Evolutionary conservation across 2,797 vertebrate species (phyloP).

Genomic region (Lutjanus campechanus): DNA sequence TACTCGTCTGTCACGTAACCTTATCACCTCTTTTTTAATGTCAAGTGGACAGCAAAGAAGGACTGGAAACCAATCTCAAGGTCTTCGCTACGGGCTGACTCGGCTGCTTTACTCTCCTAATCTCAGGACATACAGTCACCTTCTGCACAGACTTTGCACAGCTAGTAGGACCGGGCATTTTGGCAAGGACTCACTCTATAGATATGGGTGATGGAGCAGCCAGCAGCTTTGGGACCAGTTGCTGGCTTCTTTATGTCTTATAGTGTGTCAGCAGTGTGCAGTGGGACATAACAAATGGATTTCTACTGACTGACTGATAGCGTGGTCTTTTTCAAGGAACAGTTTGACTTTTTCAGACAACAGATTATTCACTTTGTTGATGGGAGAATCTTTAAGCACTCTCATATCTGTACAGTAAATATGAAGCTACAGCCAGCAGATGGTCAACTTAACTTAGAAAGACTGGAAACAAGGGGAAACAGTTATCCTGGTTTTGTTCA

Average conservation of each 20-base stretch:
- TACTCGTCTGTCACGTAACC: conserved; percentile 4
- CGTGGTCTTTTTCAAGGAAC: conserved; percentile 6
- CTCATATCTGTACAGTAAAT: background rate
- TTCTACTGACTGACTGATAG: background rate
- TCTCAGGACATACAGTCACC: conserved; percentile 18
- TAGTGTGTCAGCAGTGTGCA: conserved; percentile 24
- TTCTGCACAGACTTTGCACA: conserved; percentile 7
- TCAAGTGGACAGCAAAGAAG: background rate
- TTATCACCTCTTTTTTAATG: conserved; percentile 3
- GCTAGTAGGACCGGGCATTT: background rate
- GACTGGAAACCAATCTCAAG: conserved; percentile 24
- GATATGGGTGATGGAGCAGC: conserved; percentile 38
- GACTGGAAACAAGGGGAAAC: background rate
- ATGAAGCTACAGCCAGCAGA: background rate
- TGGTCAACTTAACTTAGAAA: background rate
- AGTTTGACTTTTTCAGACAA: conserved; percentile 20
- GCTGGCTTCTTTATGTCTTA: conserved; percentile 16
- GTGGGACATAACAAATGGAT: conserved; percentile 7
- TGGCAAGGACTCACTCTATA: conserved; percentile 25
- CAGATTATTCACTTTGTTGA: background rate
- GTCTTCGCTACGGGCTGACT: conserved; percentile 11
- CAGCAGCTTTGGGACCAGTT: conserved; percentile 11
- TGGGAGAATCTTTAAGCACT: background rate
- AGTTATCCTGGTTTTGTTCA: too few species aligned
- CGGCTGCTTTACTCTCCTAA: conserved; percentile 23